Evolutionary conservation across 2,113 vertebrate genomes (phyloP).

Genomic region (Lampris incognitus): DNA sequence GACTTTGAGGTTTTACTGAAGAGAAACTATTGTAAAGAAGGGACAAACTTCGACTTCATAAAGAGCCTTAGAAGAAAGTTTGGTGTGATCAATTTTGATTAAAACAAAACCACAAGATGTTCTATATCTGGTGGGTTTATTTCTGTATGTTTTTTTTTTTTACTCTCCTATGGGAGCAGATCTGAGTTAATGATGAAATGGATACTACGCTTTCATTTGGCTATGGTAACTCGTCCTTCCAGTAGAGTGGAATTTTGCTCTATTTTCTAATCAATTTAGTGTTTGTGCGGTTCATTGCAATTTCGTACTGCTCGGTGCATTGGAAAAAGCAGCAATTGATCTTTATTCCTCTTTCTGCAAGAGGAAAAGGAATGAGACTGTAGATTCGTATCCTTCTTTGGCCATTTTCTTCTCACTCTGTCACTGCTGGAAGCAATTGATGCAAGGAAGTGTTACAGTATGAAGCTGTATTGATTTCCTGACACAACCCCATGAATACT

Average conservation of each 20-base stretch:
- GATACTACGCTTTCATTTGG: constrained; percentile 18
- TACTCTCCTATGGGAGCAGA: neutral
- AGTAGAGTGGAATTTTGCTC: constrained; percentile 46
- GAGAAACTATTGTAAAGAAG: constrained; percentile 17
- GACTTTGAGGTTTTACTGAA: constrained; percentile 37
- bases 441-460: constrained; percentile 65
- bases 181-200: constrained; percentile 35
- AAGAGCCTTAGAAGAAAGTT: constrained; percentile 11
- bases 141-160: constrained; percentile 1
- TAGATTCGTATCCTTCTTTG: constrained; percentile 40
- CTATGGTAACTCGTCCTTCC: constrained; percentile 32
- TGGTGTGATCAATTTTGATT: constrained; percentile 38
- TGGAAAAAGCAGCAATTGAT: constrained; percentile 63
- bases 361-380: constrained; percentile 32
- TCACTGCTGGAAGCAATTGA: constrained; percentile 58
- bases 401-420: constrained; percentile 48
- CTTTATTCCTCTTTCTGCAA: constrained; percentile 46
- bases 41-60: constrained; percentile 12
- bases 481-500: constrained; percentile 51
- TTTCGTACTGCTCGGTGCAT: constrained; percentile 23
- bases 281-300: constrained; percentile 48
- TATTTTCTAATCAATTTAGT: constrained; percentile 69
- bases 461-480: constrained; percentile 65
- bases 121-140: neutral
- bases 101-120: constrained; percentile 12